Evolutionary conservation across 2,888 invertebrate genomes (phyloP), one percentile per base, ranked within the genome.

Genomic region (Lordiphosa fenestrarum): DNA sequence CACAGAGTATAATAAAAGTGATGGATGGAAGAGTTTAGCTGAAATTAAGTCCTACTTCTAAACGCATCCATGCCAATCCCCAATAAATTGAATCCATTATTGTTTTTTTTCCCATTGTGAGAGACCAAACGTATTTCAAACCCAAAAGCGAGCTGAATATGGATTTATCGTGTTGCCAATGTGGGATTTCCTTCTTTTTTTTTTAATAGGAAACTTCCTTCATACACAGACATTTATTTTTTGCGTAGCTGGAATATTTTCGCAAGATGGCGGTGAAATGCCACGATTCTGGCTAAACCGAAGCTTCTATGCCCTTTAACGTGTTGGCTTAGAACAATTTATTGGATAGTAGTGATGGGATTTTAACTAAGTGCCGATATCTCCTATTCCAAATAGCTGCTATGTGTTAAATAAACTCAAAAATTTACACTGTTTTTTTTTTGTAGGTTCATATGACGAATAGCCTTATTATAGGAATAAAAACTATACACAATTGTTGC

Each of bases 11-110:
- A 19, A 30, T 10, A 30, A 30, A 30, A 30, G 3, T 30, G 30
- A 30, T 10, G 30, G 10, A 30, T 30, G 9, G 9, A 30, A 30
- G 10, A 30, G 30, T 30, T 30, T 9, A 30, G 10, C 30, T 30
- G 30, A 30, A 30, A 10, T 30, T 30, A 30, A 30, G 30, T 30
- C 30, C 30, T 9, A 41, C 12, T 41, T 6, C 21, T 23, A n/a
- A 23, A 3, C 9, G 59, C 64, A 21, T 30, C 48, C 57, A 52
- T 41, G 56, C 56, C 52, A 65, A 25, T 37, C 23, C 23, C 12
- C 13, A 57, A 56, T 53, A 63, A 69, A 69, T 69, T 55, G 59
- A 59, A 62, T 66, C 61, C 33, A 30, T 72, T 61, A 72, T 69
- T 71, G 57, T 72, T 71, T 49, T 71, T 49, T 49, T 42, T 48